Base-by-base conservation (phyloP, 2,888 invertebrate genomes). In the Plagiodera versicolora region DNA sequence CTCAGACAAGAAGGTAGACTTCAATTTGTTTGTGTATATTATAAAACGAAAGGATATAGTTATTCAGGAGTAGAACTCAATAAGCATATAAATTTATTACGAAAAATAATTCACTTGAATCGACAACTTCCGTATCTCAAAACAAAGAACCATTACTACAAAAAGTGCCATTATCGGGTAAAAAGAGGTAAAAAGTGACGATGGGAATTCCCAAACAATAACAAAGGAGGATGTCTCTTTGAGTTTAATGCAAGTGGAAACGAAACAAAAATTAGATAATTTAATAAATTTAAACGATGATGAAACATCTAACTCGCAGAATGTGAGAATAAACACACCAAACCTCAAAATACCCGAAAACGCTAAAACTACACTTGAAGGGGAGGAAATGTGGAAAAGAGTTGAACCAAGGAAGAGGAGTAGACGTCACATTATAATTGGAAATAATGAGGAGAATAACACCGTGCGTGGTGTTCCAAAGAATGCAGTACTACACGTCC, bases 201-300 rank as follows among this genome's bases (percentile, higher is more conserved):
- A 4, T 49, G 24, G 24, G 49, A 49, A 49, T 49, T 49, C 28
- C 24, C 14, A 14, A 49, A 49, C 19, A 49, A 49, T 49, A 49
- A 49, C 49, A 49, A 28, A 49, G 14, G 28, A 28, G 4, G 49
- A 49, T 28, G 49, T 49, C 28, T 14, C 28, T 28, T 49, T 49
- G 28, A 49, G 30, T 28, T 49, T 14, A n/a, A 49, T 49, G 49
- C 28, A 49, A 28, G 49, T 49, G 8, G 28, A 49, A 24, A 14
- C 49, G 11, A 28, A 24, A 24, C 49, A 49, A 28, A 49, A 49
- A 49, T 16, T 30, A 28, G 49, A 49, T 1, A 49, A 49, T 24
- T 4, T 49, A n/a, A 49, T 28, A n/a, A 49, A 49, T 28, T 28
- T 14, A 14, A n/a, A n/a, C n/a, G n/a, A n/a, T n/a, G n/a, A n/a